A percentile compares a stretch with the other conserved stretches of the same genome.
Evolutionary conservation across 2,113 vertebrate genomes (phyloP).

Genomic region (Notechis scutatus): DNA sequence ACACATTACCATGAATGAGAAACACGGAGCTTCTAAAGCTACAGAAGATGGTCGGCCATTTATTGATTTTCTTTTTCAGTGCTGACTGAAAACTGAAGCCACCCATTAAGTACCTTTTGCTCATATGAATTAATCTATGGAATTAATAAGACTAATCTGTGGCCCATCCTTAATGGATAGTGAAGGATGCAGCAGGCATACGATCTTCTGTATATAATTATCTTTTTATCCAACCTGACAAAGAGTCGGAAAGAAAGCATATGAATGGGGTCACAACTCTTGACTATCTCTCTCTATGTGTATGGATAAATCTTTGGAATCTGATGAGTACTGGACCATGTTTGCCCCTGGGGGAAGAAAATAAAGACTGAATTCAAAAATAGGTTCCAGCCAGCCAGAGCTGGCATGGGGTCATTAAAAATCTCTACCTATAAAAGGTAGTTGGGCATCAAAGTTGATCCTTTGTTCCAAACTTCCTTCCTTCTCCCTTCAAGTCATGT

Average conservation of each 20-base stretch:
- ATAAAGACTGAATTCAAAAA: neutral
- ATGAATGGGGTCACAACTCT: neutral
- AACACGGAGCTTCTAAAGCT: neutral
- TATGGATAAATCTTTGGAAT: neutral
- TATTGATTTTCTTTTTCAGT: neutral
- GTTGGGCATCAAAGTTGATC: neutral
- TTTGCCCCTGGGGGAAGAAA: neutral
- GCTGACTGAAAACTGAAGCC: neutral
- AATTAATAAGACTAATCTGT: neutral
- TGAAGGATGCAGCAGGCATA: neutral
- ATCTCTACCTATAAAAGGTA: neutral
- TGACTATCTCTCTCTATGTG: neutral
- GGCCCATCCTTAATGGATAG: neutral
- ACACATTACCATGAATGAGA: neutral
- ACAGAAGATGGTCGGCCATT: neutral
- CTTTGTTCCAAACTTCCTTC: neutral
- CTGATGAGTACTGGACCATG: neutral
- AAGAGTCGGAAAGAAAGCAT: neutral
- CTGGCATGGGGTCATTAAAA: neutral
- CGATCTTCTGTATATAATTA: neutral
- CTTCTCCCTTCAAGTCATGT: neutral
- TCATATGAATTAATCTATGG: neutral
- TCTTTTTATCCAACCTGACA: neutral
- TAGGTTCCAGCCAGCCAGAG: neutral
- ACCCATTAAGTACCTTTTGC: neutral